These are phyloP conservation scores for Nephila pilipes DNA, from an alignment of 1,140 invertebrate species.

Conservation along the genomic window DNA sequence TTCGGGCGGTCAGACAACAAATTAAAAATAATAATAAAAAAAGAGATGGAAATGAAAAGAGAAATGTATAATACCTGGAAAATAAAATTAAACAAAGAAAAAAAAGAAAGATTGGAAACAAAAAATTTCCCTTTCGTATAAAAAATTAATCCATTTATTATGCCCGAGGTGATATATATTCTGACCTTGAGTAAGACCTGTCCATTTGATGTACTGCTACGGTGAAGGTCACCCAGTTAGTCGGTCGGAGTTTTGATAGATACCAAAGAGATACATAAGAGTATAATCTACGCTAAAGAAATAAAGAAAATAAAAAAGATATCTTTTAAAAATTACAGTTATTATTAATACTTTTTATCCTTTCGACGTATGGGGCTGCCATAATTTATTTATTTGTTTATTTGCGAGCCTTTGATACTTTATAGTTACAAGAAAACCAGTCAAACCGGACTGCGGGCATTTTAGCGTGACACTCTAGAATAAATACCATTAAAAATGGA, in stretches of 20 bases:
- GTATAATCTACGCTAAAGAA: conserved; percentile 52
- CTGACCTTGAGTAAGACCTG: conserved; percentile 64
- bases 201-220: not conserved
- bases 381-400: conserved; percentile 76
- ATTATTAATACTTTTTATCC: conserved; percentile 76
- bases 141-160: conserved; percentile 76
- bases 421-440: conserved; percentile 73
- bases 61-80: conserved; percentile 63
- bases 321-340: conserved; percentile 76
- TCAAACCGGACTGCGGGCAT: conserved; percentile 69
- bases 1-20: conserved; percentile 23
- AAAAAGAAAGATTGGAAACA: conserved; percentile 38
- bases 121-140: conserved; percentile 50
- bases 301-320: conserved; percentile 43
- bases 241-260: not conserved
- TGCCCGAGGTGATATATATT: conserved; percentile 70
- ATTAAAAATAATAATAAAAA: conserved; percentile 42
- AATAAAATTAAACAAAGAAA: conserved; percentile 57
- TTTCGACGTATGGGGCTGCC: conserved; percentile 49
- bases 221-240: conserved; percentile 62
- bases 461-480: conserved; percentile 73
- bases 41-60: conserved; percentile 42
- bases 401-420: conserved; percentile 72
- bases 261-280: conserved; percentile 61
- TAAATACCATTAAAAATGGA: conserved; percentile 77